phyloP scores from a whole-genome alignment of 2,797 vertebrate genomes.

The Pristis pectinata region DNA sequence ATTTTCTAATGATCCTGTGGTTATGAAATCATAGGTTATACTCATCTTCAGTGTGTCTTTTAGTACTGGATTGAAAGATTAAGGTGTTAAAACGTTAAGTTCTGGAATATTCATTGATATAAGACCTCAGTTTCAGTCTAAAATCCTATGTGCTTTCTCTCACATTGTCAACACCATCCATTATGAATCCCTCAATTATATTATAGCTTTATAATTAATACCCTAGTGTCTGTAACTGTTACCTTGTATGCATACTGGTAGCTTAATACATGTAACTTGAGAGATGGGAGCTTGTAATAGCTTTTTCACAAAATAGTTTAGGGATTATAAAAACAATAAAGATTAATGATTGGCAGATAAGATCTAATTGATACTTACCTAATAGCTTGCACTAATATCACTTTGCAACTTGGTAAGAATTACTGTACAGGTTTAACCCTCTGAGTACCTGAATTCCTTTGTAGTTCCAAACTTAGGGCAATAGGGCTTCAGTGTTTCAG shows the following conservation, averaged over 20 bases:
- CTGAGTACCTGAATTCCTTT: not conserved
- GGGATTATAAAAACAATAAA: constrained; percentile 20
- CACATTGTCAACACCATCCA: not conserved
- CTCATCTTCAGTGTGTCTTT: not conserved
- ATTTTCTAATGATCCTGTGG: not conserved
- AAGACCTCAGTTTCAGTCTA: not conserved
- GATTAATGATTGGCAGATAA: constrained; percentile 1
- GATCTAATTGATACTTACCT: not conserved
- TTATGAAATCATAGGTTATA: not conserved
- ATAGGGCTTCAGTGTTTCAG: not conserved
- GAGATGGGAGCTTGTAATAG: not conserved
- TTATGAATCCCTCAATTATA: not conserved
- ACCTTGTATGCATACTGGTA: not conserved
- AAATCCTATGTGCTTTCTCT: not conserved
- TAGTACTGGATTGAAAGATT: not conserved
- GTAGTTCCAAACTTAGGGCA: not conserved
- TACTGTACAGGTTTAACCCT: not conserved
- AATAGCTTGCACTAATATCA: not conserved
- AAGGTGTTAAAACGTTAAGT: not conserved
- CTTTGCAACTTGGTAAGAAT: not conserved
- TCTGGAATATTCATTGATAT: not conserved
- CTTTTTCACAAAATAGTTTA: not conserved
- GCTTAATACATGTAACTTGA: not conserved
- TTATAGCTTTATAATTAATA: not conserved
- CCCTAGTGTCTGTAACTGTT: not conserved